Evolutionary conservation across 2,888 invertebrate genomes (phyloP).

Genomic region (Embidobia sp.): DNA sequence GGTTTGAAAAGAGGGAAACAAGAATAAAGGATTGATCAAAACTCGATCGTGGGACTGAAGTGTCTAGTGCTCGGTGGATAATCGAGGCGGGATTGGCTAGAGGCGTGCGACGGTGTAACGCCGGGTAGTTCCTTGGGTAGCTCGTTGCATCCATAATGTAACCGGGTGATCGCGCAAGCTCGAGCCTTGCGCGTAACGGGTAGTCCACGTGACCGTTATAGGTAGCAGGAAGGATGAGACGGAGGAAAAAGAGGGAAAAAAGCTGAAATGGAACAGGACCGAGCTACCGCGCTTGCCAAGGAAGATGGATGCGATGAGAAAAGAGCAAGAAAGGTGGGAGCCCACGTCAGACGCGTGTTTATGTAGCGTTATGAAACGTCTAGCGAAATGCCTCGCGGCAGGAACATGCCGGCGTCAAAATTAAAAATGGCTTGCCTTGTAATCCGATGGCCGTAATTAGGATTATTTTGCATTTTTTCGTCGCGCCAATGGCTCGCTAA

Average conservation of each 20-base stretch:
- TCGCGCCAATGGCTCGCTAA: too few relatives aligned
- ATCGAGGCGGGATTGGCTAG: constrained; percentile 43
- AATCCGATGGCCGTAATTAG: too few relatives aligned
- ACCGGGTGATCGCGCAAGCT: constrained; percentile 66
- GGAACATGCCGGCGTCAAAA: constrained; percentile 17
- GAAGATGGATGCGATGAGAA: constrained; percentile 63
- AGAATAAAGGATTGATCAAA: constrained; percentile 21
- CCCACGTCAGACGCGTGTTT: constrained; percentile 50
- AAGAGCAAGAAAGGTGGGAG: constrained; percentile 58
- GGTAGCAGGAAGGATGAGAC: constrained; percentile 61
- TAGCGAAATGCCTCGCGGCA: constrained; percentile 30
- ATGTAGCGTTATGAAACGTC: constrained; percentile 52
- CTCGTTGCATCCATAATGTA: constrained; percentile 63
- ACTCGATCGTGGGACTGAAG: constrained; percentile 32
- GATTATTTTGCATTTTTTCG: constrained; percentile 9
- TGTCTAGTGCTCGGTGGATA: constrained; percentile 26
- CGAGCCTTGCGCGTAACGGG: constrained; percentile 61
- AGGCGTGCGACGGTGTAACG: constrained; percentile 1
- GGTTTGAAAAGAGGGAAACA: constrained; percentile 11
- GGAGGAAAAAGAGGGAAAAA: constrained; percentile 41
- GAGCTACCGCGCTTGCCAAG: constrained; percentile 49
- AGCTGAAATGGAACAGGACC: constrained; percentile 61
- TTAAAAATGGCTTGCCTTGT: constrained; percentile 24
- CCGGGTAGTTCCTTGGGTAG: constrained; percentile 27
- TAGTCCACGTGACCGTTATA: constrained; percentile 62